Conservation (phyloP, 2,888 invertebrate species). For the Petrolisthes cinctipes region DNA sequence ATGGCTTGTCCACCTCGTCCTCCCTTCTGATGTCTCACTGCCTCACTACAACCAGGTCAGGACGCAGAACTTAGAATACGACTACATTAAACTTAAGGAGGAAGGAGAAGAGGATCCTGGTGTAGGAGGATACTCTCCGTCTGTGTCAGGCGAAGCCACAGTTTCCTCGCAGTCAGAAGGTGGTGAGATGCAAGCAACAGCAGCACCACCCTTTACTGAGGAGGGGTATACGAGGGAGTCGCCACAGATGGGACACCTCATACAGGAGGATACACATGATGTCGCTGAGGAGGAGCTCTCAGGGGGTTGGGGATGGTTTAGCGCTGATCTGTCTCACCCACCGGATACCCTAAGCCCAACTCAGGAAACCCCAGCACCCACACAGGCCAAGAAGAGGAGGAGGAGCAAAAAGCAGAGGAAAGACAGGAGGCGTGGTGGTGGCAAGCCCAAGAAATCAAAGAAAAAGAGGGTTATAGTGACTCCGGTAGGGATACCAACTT, state of each 20-base stretch:
- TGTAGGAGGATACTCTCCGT: not conserved
- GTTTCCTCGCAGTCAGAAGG: not conserved
- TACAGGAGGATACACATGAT: conserved; percentile 36
- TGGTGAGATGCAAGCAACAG: not conserved
- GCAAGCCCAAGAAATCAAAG: conserved; percentile 24
- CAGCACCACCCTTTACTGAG: not conserved
- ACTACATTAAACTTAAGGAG: conserved; percentile 48
- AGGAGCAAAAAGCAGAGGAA: conserved; percentile 41
- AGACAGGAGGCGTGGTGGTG: conserved; percentile 24
- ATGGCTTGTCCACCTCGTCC: too few relatives aligned
- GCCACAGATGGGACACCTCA: conserved; percentile 9
- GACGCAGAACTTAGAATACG: conserved; percentile 54
- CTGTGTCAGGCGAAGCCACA: not conserved
- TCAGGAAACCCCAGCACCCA: not conserved
- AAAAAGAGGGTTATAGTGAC: conserved; percentile 33
- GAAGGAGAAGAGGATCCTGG: conserved; percentile 10
- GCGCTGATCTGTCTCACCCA: not conserved
- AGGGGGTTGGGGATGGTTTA: conserved; percentile 53
- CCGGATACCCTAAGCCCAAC: not conserved
- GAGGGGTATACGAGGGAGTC: conserved; percentile 23
- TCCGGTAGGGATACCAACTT: conserved; percentile 29
- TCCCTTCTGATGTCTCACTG: not conserved
- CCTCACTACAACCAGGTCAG: conserved; percentile 39
- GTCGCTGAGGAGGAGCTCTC: conserved; percentile 37
- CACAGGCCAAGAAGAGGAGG: conserved; percentile 31